A percentile compares a stretch with the other conserved stretches of the same genome.
These are phyloP conservation scores for Zhuqinia jingwanae DNA, from an alignment of 2,888 invertebrate genomes.

Conservation along the genomic window DNA sequence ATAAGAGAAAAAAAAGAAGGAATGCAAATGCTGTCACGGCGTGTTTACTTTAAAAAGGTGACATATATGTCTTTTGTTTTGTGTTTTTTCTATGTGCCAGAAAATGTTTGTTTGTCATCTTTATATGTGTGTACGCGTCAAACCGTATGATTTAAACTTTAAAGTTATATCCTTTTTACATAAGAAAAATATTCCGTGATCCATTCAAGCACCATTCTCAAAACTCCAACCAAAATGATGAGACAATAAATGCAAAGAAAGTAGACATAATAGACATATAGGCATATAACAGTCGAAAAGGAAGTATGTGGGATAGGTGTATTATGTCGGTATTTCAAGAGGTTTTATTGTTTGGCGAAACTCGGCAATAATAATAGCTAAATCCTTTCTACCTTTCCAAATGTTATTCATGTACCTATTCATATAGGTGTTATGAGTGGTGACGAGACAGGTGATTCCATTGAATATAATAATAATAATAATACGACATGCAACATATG, in stretches of 20 bases:
- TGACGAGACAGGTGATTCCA: no score
- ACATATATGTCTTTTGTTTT: no score
- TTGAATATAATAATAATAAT: no score
- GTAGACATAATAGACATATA: not conserved
- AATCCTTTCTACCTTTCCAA: constrained; percentile 17
- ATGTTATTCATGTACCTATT: not conserved
- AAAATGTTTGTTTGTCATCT: constrained; percentile 45
- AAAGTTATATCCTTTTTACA: constrained; percentile 46
- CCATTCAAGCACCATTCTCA: constrained; percentile 48
- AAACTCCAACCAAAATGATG: not conserved
- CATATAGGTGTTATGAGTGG: no score
- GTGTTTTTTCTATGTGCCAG: constrained; percentile 54
- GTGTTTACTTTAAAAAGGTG: constrained; percentile 4
- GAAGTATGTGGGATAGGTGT: no score
- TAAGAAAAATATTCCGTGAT: constrained; percentile 37
- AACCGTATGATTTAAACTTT: constrained; percentile 41
- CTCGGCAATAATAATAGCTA: constrained; percentile 4
- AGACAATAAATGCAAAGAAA: constrained; percentile 29
- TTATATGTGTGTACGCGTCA: constrained; percentile 43
- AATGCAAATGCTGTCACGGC: constrained; percentile 35
- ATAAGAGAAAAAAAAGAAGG: constrained; percentile 8
- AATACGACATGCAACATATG: no score
- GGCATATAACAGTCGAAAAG: no score
- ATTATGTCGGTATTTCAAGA: constrained; percentile 17
- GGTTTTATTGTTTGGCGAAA: constrained; percentile 40